phyloP scores from a whole-genome alignment of 1,140 invertebrate genomes.

The Ladona fulva region DNA sequence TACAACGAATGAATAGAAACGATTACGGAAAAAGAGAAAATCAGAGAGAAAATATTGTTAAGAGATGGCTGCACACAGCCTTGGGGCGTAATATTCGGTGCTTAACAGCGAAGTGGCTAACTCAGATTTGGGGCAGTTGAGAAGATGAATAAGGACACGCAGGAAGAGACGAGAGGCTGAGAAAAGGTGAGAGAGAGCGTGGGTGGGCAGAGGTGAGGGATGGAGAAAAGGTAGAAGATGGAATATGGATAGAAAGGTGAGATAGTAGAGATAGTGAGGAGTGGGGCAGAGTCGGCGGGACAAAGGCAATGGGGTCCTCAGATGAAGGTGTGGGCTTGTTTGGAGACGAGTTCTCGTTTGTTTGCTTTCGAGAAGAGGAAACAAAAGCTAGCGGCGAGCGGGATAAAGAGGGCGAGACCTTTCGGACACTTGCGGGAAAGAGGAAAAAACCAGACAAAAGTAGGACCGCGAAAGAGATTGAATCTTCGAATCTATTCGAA shows the following conservation, averaged over 20 bases:
- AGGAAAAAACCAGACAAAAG: not conserved
- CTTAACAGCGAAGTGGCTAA: too few relatives aligned
- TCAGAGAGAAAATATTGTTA: too few relatives aligned
- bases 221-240: not conserved
- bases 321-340: not conserved
- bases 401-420: not conserved
- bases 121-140: too few relatives aligned
- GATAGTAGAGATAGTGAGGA: not conserved
- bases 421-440: not conserved
- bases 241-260: not conserved
- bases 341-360: not conserved
- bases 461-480: too few relatives aligned
- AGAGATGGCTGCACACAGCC: too few relatives aligned
- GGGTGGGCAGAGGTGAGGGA: slow-evolving; percentile 14
- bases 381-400: not conserved
- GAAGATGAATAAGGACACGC: not conserved
- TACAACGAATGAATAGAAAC: too few relatives aligned
- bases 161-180: not conserved
- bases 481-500: too few relatives aligned
- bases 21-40: too few relatives aligned
- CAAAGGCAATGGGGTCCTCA: not conserved
- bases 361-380: not conserved
- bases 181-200: not conserved
- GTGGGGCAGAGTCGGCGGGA: not conserved
- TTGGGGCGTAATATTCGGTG: too few relatives aligned